Evolutionary conservation across 1,140 invertebrate species (phyloP), one percentile per base, ranked within the genome.

Genomic region (Monomorium pharaonis): DNA sequence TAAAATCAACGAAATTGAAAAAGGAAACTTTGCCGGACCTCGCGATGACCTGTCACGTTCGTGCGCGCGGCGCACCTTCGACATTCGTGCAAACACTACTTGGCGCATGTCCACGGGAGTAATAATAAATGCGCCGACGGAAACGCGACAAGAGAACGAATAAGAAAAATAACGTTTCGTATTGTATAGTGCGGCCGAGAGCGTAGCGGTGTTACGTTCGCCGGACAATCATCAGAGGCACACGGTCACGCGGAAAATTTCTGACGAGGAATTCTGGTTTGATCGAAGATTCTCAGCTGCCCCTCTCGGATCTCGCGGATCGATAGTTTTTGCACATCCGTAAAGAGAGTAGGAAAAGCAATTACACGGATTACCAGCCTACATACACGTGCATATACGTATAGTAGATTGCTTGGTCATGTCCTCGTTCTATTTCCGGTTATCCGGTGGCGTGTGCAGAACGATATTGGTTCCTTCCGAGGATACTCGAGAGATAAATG

Each of bases 1-100:
- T 70, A 56, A 42, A 44, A 70, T 81, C 30, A 54, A 12, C 47
- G 16, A n/a, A 44, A 81, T 56, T 56, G 77, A 21, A 70, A 81
- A 67, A 18, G 60, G 9, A 56, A 56, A 70, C 33, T 81, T 70
- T 54, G 1, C 21, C 2, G 9, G 14, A 18, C 30, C 16, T 42
- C 21, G 9, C 21, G 24, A 30, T 44, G 10, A 21, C 14, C 33
- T 27, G 21, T 21, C 12, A 67, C 30, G n/a, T 80, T 21, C 49
- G 62, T 37, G 27, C 27, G 27, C 27, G 30, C 47, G 4, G 44
- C 14, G 9, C 33, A 70, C 14, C 18, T 42, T 56, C 58, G 18
- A 77, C 42, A 62, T 62, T 33, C 18, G 37, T 70, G 24, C 37
- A 70, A 81, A 70, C 33, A 42, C 0, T 33, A 24, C 12, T 14